phyloP scores from a whole-genome alignment of 1,140 invertebrate genomes.

The Tetramorium alpestre region DNA sequence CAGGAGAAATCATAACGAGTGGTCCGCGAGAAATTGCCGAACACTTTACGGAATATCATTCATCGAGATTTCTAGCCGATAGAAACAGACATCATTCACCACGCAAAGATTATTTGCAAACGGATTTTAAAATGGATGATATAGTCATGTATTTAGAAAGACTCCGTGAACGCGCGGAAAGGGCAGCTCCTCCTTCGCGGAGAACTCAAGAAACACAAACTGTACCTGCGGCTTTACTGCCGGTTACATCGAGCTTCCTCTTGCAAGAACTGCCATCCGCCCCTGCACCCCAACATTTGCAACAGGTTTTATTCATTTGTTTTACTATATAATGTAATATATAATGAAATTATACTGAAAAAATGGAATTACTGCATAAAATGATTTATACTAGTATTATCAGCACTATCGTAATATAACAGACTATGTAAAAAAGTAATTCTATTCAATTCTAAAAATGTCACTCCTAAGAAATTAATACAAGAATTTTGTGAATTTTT shows the following conservation, averaged over 20 bases:
- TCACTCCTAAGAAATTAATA: neutral
- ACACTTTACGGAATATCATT: constrained; percentile 94
- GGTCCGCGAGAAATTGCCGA: constrained; percentile 91
- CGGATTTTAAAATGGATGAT: constrained; percentile 81
- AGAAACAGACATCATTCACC: constrained; percentile 78
- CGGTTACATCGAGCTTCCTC: constrained; percentile 79
- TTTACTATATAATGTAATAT: constrained; percentile 5
- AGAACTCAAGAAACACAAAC: constrained; percentile 84
- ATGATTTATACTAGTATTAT: neutral
- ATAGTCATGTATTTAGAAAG: constrained; percentile 81
- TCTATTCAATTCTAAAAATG: neutral
- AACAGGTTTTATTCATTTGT: constrained; percentile 73
- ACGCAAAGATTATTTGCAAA: constrained; percentile 80
- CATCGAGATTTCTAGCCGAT: constrained; percentile 90
- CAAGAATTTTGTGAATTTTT: neutral
- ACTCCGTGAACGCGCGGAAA: constrained; percentile 81
- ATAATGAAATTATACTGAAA: too few relatives aligned
- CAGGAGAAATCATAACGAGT: constrained; percentile 91
- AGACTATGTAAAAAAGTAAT: neutral
- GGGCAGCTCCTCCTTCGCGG: constrained; percentile 79
- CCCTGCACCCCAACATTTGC: constrained; percentile 78
- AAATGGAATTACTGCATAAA: neutral
- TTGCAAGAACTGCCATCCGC: constrained; percentile 82
- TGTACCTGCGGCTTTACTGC: constrained; percentile 80
- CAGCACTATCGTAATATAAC: neutral